These are phyloP conservation scores for Acleris holmiana DNA, from an alignment of 2,888 invertebrate genomes.

Conservation along the genomic window DNA sequence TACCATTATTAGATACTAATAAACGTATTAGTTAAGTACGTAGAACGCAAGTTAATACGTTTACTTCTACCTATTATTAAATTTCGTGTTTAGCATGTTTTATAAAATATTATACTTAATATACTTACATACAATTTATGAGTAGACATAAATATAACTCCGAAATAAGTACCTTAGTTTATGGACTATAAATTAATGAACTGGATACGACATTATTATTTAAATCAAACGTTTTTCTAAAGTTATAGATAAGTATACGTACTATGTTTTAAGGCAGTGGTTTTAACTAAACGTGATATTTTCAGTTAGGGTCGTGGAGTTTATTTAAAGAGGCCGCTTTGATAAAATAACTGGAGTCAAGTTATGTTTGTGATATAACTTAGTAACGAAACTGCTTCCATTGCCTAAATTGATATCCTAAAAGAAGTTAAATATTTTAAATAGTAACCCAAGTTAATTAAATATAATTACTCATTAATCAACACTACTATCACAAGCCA, in stretches of 20 bases:
- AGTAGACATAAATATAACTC: conserved; percentile 8
- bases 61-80: conserved; percentile 12
- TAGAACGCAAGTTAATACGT: conserved; percentile 27
- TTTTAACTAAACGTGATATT: conserved; percentile 15
- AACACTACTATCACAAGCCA: conserved; percentile 77
- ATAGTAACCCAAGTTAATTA: conserved; percentile 24
- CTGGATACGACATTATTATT: background rate
- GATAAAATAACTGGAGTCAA: too few relatives aligned
- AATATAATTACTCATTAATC: conserved; percentile 46
- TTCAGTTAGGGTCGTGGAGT: conserved; percentile 1
- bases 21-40: background rate
- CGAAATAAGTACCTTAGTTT: too few relatives aligned
- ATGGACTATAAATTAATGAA: background rate
- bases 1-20: conserved; percentile 16
- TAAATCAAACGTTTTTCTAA: background rate
- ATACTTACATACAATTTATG: conserved; percentile 21
- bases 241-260: background rate
- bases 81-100: conserved; percentile 22
- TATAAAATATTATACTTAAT: conserved; percentile 27
- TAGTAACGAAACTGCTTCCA: conserved; percentile 3
- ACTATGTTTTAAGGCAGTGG: conserved; percentile 27
- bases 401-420: conserved; percentile 14
- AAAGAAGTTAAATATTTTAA: conserved; percentile 24
- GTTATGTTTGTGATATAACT: too few relatives aligned
- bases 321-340: background rate